Evolutionary conservation across 2,888 invertebrate genomes (phyloP).

Genomic region (Acleris laterana): DNA sequence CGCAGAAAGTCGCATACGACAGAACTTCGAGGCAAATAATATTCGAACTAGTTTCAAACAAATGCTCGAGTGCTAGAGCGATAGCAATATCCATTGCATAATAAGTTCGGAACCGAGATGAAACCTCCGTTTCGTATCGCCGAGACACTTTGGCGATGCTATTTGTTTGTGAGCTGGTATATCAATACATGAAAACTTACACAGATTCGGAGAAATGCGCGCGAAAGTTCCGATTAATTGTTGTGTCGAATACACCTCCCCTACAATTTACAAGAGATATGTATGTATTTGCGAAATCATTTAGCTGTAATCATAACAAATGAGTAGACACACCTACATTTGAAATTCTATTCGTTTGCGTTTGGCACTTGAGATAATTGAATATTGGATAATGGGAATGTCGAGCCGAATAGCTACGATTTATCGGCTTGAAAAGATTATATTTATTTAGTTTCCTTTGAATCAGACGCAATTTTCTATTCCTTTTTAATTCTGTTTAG

Average conservation of each 20-base stretch:
- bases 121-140: too few relatives aligned
- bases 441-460: conserved; percentile 9
- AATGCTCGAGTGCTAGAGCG: not conserved
- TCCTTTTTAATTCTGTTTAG: conserved; percentile 4
- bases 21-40: not conserved
- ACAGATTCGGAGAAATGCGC: too few relatives aligned
- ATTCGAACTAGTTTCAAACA: conserved; percentile 3
- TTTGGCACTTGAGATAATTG: conserved; percentile 22
- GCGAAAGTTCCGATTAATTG: too few relatives aligned
- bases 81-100: not conserved
- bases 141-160: too few relatives aligned
- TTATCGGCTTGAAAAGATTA: conserved; percentile 6
- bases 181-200: too few relatives aligned
- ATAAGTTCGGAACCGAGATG: not conserved
- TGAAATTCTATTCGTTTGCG: conserved; percentile 20
- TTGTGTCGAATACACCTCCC: too few relatives aligned
- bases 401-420: conserved; percentile 12
- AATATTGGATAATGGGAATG: conserved; percentile 1
- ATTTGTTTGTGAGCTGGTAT: too few relatives aligned
- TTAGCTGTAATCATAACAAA: not conserved
- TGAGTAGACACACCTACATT: not conserved
- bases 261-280: too few relatives aligned
- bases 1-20: not conserved
- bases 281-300: too few relatives aligned
- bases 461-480: conserved; percentile 2